These are phyloP conservation scores for Festucalex cinctus DNA, from an alignment of 2,113 vertebrate species.

Conservation along the genomic window DNA sequence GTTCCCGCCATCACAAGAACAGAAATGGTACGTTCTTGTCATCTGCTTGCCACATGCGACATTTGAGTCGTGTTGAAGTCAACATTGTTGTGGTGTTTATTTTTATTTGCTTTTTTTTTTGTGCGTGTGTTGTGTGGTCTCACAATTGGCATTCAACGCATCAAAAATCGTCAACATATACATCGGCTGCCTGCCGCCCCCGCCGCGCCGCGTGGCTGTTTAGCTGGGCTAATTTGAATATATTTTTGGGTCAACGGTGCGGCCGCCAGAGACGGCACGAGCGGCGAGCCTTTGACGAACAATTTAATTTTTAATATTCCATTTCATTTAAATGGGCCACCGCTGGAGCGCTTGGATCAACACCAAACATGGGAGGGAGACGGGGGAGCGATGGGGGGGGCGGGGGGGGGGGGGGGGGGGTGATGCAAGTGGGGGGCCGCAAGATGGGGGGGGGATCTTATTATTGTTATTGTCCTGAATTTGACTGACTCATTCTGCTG, in stretches of 20 bases:
- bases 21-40: no score
- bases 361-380: slow-evolving; percentile 44
- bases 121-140: background rate
- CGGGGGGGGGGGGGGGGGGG: background rate
- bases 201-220: slow-evolving; percentile 46
- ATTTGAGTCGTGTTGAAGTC: background rate
- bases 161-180: background rate
- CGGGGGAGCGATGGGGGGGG: background rate
- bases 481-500: background rate
- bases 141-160: background rate
- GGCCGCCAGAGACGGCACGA: slow-evolving; percentile 65
- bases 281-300: slow-evolving; percentile 69
- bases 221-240: slow-evolving; percentile 77
- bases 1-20: no score
- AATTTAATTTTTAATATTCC: slow-evolving; percentile 79
- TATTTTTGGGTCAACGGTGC: slow-evolving; percentile 74
- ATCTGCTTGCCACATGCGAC: background rate
- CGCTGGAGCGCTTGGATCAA: slow-evolving; percentile 67
- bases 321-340: slow-evolving; percentile 76
- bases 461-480: slow-evolving; percentile 4
- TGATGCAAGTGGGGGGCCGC: background rate
- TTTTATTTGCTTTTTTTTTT: background rate
- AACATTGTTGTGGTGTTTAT: background rate
- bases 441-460: background rate
- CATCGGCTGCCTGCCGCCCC: background rate